These are phyloP conservation scores for Tricholaema leucomelas DNA, from an alignment of 2,113 vertebrate genomes.

Conservation along the genomic window DNA sequence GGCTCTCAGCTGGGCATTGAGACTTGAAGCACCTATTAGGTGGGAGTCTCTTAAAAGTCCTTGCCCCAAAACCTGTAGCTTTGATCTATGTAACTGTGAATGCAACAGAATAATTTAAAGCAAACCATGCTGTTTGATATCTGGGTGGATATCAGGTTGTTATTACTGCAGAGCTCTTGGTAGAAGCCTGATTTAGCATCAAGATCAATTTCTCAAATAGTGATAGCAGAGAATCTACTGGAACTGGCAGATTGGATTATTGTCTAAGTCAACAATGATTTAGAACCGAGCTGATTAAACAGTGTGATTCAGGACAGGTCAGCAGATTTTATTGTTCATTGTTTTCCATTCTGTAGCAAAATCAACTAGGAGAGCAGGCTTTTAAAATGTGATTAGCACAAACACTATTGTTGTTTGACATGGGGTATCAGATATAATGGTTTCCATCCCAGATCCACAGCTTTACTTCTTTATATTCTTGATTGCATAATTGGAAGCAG, in stretches of 20 bases:
- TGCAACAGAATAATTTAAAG: background rate
- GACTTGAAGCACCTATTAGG: background rate
- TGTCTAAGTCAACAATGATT: background rate
- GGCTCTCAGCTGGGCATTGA: background rate
- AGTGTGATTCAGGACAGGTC: background rate
- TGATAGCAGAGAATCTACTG: background rate
- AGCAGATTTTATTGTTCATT: background rate
- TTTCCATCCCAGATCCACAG: slow-evolving; percentile 27
- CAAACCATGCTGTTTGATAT: background rate
- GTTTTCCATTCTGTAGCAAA: slow-evolving; percentile 27
- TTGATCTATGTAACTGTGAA: background rate
- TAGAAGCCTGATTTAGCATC: background rate
- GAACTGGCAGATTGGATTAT: background rate
- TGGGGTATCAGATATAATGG: slow-evolving; percentile 15
- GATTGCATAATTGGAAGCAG: slow-evolving; percentile 62
- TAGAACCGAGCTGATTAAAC: background rate
- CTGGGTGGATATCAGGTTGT: background rate
- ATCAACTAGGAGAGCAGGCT: background rate
- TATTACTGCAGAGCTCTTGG: background rate
- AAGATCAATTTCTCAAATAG: background rate
- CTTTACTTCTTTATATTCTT: slow-evolving; percentile 8
- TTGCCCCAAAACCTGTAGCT: background rate
- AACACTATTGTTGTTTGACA: slow-evolving; percentile 53
- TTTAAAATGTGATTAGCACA: slow-evolving; percentile 39
- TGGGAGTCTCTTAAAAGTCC: background rate